phyloP scores from a whole-genome alignment of 2,888 invertebrate species.

The Imbricaverruca yamaguchii region DNA sequence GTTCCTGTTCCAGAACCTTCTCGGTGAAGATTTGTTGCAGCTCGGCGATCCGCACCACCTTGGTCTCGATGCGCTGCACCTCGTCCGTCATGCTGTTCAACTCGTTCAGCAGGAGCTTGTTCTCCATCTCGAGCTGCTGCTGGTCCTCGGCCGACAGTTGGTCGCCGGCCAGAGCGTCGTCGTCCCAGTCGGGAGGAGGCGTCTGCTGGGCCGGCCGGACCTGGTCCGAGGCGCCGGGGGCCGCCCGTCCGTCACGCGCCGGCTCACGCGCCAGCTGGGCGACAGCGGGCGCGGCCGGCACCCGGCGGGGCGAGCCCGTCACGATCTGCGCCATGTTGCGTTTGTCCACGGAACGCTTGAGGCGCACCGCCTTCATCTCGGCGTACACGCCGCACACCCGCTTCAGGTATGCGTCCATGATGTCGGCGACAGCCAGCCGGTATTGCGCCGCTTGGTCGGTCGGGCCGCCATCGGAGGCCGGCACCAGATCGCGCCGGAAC shows the following conservation, averaged over 20 bases:
- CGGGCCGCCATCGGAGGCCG: not conserved
- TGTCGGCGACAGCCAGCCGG: conserved; percentile 38
- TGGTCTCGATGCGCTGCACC: conserved; percentile 78
- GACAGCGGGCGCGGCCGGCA: not conserved
- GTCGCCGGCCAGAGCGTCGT: not conserved
- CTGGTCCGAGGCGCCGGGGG: not conserved
- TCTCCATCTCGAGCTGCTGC: conserved; percentile 89
- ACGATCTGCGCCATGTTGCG: conserved; percentile 35
- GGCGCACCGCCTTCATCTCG: conserved; percentile 44
- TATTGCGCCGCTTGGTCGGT: conserved; percentile 40
- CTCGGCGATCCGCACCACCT: conserved; percentile 86
- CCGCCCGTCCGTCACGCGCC: not conserved
- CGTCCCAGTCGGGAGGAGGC: too few relatives aligned
- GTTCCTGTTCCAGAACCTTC: conserved; percentile 86
- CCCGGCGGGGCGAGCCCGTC: not conserved
- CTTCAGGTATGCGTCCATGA: conserved; percentile 43
- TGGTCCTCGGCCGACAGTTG: conserved; percentile 61
- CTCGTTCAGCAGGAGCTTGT: conserved; percentile 75
- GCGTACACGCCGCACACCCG: conserved; percentile 44
- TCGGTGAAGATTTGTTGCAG: conserved; percentile 94
- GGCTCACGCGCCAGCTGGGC: not conserved
- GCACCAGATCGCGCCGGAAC: conserved; percentile 37
- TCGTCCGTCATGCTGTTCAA: conserved; percentile 83
- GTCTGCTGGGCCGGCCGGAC: not conserved
- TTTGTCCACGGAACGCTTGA: conserved; percentile 43